Evolutionary conservation across 2,113 vertebrate species (phyloP), one percentile per base, ranked within the genome.

Genomic region (Pseudopipra pipra): DNA sequence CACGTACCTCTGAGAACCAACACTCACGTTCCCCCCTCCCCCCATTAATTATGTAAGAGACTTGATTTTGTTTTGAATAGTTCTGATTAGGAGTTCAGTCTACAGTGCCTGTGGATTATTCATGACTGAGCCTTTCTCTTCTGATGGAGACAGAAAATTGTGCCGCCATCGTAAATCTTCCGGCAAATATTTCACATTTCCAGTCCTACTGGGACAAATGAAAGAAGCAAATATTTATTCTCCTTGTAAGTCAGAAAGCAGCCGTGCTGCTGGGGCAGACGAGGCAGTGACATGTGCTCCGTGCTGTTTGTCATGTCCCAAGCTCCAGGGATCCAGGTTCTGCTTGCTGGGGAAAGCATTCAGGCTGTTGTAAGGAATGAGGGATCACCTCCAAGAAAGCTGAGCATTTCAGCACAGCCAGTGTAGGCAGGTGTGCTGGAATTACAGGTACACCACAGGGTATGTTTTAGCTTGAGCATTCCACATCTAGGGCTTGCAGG

Each of bases 161-260:
- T 88, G 72, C 88, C 63, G n/a, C 77, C 65, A 35, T 78, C 21
- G 9, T 87, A 82, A 77, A 58, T 85, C 70, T 84, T 67, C 55
- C 1, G 22, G 80, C 71, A 90, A 91, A 76, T 68, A 94, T 88
- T 96, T 92, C 91, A 55, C 61, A 63, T 72, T 94, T 68, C 56
- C n/a, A 76, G 56, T n/a, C 65, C 89, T 85, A n/a, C 65, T 74
- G 93, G 66, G 85, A 82, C 55, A 82, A 93, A 80, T 44, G 66
- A 82, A 90, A 49, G 78, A 55, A 93, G 68, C 41, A 93, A 97
- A 92, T 86, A 88, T 80, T 91, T 85, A 19, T 87, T 85, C 89
- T 77, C 37, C 72, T 11, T 58, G 28, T 21, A 68, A 77, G 63
- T 35, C 87, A 70, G 75, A 41, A 68, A 81, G 49, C 65, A 86